Evolutionary conservation across 2,113 vertebrate species (phyloP).

Genomic region (Prietella phreatophila): DNA sequence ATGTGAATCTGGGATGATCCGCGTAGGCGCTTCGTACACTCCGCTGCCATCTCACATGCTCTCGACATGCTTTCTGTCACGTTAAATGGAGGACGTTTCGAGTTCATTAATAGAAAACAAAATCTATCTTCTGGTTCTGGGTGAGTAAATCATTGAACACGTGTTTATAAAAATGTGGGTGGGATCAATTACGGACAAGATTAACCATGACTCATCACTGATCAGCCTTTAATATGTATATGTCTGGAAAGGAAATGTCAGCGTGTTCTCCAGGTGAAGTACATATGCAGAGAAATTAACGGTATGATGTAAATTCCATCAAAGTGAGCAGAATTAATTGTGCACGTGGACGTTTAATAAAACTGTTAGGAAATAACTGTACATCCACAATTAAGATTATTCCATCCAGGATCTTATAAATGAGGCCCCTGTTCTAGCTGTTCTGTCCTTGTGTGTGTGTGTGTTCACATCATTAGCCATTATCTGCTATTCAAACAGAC

Average conservation of each 20-base stretch:
- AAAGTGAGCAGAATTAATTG: background rate
- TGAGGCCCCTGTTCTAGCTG: background rate
- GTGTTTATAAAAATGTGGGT: too few relatives aligned
- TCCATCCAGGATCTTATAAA: background rate
- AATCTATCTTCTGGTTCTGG: background rate
- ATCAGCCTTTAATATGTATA: too few relatives aligned
- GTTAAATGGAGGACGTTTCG: background rate
- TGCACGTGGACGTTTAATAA: background rate
- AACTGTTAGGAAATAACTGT: background rate
- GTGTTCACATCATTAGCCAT: background rate
- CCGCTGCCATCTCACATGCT: background rate
- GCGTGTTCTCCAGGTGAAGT: background rate
- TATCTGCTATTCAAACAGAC: slow-evolving; percentile 31
- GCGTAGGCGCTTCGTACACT: background rate
- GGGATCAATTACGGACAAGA: background rate
- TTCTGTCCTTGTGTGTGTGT: background rate
- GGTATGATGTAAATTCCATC: background rate
- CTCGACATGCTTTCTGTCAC: background rate
- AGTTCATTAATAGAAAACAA: background rate
- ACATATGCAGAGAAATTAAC: background rate
- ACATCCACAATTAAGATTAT: background rate
- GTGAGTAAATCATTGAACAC: too few relatives aligned
- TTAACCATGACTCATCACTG: too few relatives aligned
- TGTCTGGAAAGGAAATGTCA: too few relatives aligned
- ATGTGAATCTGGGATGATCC: background rate